phyloP scores from a whole-genome alignment of 2,797 vertebrate species.

The Molossus molossus region DNA sequence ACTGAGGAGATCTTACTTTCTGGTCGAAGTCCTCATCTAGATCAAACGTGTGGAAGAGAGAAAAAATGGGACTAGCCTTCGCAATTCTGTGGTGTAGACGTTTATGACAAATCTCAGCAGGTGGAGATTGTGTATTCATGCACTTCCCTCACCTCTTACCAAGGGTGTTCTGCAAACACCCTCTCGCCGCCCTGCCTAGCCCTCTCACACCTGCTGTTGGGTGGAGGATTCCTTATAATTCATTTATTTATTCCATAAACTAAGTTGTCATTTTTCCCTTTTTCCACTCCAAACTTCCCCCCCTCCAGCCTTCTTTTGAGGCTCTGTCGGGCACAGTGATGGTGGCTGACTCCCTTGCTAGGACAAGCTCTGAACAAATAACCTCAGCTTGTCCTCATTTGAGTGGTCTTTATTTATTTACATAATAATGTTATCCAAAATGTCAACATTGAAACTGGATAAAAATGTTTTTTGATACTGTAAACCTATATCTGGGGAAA shows the following conservation, averaged over 20 bases:
- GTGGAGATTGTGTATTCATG: neutral
- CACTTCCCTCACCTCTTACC: neutral
- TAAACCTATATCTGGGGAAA: neutral
- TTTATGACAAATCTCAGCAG: neutral
- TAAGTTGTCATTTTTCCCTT: neutral
- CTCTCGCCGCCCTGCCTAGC: rapidly evolving
- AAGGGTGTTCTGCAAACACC: neutral
- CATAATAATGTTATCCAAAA: neutral
- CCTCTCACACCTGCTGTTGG: too few relatives aligned
- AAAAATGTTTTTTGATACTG: neutral
- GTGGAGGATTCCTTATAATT: neutral
- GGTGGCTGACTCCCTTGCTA: neutral
- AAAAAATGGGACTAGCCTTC: neutral
- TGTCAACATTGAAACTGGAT: neutral
- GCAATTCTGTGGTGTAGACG: neutral
- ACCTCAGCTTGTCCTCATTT: neutral
- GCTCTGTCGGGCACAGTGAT: neutral
- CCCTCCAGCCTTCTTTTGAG: neutral
- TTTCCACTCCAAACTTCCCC: neutral
- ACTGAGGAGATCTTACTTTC: neutral
- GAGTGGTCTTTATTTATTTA: neutral
- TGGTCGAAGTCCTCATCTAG: neutral
- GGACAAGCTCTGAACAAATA: neutral
- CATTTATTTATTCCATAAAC: neutral
- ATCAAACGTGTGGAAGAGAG: neutral